These are phyloP conservation scores for Cichladusa arquata DNA, from an alignment of 2,113 vertebrate species.

Conservation along the genomic window DNA sequence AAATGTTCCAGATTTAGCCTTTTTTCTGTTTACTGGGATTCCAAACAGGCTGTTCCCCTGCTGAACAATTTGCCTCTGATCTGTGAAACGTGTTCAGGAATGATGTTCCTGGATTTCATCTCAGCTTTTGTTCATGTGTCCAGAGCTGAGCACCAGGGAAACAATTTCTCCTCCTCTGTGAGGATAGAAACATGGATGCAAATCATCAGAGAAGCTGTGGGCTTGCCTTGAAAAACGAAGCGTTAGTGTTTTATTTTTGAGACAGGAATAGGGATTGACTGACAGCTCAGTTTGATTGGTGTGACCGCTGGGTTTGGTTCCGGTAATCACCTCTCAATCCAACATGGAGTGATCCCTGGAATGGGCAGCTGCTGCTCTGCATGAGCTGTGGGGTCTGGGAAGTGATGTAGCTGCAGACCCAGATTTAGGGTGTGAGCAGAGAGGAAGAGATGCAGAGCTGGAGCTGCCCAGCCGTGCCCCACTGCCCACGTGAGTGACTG, in stretches of 20 bases:
- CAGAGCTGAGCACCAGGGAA: not conserved
- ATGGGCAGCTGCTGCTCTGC: not conserved
- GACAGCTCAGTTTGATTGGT: not conserved
- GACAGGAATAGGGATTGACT: not conserved
- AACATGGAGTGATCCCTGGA: not conserved
- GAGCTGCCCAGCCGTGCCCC: not conserved
- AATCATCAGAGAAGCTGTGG: not conserved
- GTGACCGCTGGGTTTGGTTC: not conserved
- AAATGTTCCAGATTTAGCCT: constrained; percentile 11
- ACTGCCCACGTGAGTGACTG: accelerated
- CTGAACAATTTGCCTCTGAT: not conserved
- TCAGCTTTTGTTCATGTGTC: not conserved
- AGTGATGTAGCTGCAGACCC: accelerated
- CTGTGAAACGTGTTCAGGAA: not conserved
- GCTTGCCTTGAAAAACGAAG: not conserved
- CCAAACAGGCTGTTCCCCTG: not conserved
- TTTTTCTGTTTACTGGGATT: not conserved
- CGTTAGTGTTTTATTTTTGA: not conserved
- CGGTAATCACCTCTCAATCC: not conserved
- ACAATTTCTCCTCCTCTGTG: not conserved
- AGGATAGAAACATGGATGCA: not conserved
- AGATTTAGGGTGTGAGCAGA: not conserved
- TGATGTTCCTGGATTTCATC: not conserved
- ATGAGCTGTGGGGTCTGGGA: not conserved
- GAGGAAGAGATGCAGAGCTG: not conserved